phyloP scores from a whole-genome alignment of 2,797 vertebrate genomes.

The Gephyroberyx darwinii region DNA sequence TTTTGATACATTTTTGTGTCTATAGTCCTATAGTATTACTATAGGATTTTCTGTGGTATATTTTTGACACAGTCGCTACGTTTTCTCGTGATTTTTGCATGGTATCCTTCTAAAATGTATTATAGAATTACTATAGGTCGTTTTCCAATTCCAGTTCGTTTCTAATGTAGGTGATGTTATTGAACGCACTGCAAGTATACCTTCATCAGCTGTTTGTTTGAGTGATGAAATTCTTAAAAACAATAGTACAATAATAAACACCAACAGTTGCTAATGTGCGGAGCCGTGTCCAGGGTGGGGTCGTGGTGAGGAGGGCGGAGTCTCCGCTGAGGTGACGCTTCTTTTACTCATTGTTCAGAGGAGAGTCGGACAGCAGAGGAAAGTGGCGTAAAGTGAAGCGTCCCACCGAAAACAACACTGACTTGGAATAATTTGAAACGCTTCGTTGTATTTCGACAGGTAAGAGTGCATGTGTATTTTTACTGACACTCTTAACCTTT shows the following conservation, averaged over 20 bases:
- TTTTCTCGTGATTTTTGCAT: too few relatives aligned
- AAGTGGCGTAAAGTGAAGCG: slow-evolving; percentile 21
- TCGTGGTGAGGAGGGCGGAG: slow-evolving; percentile 62
- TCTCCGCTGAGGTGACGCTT: slow-evolving; percentile 69
- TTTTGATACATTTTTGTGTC: too few relatives aligned
- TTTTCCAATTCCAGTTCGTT: not conserved
- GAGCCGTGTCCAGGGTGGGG: slow-evolving; percentile 62
- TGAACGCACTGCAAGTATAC: not conserved
- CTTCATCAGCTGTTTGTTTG: not conserved
- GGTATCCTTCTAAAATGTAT: too few relatives aligned
- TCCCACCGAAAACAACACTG: slow-evolving; percentile 7
- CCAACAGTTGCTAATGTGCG: not conserved
- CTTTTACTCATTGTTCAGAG: slow-evolving; percentile 64
- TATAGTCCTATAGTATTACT: too few relatives aligned
- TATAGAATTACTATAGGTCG: too few relatives aligned
- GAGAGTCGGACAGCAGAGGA: slow-evolving; percentile 39
- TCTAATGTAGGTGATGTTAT: not conserved
- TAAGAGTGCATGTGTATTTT: slow-evolving; percentile 22
- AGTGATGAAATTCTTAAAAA: not conserved
- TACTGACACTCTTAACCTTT: slow-evolving; percentile 5
- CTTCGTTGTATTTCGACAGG: slow-evolving; percentile 54
- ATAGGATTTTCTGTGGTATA: too few relatives aligned
- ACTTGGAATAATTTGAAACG: slow-evolving; percentile 40
- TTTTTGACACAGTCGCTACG: too few relatives aligned
- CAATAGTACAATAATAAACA: too few relatives aligned